Evolutionary conservation across 2,113 vertebrate genomes (phyloP), one percentile per base, ranked within the genome.

Genomic region (Seriola rivoliana): DNA sequence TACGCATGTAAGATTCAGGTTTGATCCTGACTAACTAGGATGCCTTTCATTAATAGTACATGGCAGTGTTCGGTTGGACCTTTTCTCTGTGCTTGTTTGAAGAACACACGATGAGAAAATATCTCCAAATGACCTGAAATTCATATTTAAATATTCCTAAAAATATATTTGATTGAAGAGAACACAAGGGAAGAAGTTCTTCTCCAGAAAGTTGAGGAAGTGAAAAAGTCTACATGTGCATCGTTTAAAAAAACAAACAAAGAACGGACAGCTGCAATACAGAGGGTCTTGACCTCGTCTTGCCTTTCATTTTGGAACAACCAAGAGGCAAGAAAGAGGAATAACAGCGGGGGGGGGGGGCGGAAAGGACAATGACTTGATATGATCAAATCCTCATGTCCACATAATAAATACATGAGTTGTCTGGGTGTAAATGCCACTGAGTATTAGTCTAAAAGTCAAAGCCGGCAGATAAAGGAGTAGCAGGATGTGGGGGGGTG

Each of bases 401-500:
- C 69, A 25, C 34, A n/a, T 34, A 13, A 54, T 34, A 59, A 74
- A 78, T 57, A 29, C n/a, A 54, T 1, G 44, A 70, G 36, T 19
- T 32, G 23, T 16, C 21, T 12, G 68, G 25, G 42, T 32, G 32
- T 71, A 78, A 85, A 84, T 69, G 42, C 50, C 80, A 78, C 57
- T 1, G 52, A 74, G 25, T 48, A 25, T 70, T 8, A 29, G 70
- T 36, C 9, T 5, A 62, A 69, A 71, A 80, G 66, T 86, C 70
- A 79, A 78, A 64, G 72, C 75, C 67, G 73, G 74, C 17, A 34
- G 70, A 71, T 62, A 70, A 23, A 63, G 69, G 76, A 67, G 29
- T 29, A 29, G 29, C 2, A 29, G 29, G 29, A 29, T 29, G 63
- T 36, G 19, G 44, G 9, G 40, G 34, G 32, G n/a, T 59, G 81